These are phyloP conservation scores for Cydia pomonella DNA, from an alignment of 1,140 invertebrate species.

Conservation along the genomic window DNA sequence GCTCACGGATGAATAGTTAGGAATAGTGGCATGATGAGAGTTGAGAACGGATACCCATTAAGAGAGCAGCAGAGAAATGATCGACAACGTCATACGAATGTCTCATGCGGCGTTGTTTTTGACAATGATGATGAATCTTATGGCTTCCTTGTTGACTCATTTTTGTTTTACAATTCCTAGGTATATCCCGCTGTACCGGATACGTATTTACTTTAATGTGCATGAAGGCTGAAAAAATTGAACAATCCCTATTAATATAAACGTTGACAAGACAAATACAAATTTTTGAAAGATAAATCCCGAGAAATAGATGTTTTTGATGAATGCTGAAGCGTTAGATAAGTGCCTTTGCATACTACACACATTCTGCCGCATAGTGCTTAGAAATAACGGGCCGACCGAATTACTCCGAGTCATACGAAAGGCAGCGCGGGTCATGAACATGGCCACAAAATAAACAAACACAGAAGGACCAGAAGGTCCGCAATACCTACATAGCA, in stretches of 20 bases:
- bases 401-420: neutral
- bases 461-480: neutral
- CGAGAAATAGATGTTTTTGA: no score
- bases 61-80: neutral
- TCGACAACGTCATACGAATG: no score
- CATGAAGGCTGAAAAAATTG: no score
- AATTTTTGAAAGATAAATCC: no score
- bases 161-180: neutral
- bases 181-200: neutral
- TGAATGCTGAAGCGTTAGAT: neutral
- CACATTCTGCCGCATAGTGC: conserved; percentile 2
- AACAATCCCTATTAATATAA: neutral
- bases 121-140: neutral
- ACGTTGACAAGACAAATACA: neutral
- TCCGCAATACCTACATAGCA: neutral
- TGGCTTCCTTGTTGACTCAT: conserved; percentile 12
- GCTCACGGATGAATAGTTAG: no score
- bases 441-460: neutral
- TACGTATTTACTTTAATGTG: neutral
- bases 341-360: neutral
- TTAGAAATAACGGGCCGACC: conserved; percentile 13
- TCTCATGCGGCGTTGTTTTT: neutral
- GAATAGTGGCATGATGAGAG: no score
- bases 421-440: neutral
- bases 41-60: neutral